Percentiles rank a stretch among this genome's conserved stretches.
Conservation (phyloP, 1,140 invertebrate species). For the Bombus sibiricus region DNA sequence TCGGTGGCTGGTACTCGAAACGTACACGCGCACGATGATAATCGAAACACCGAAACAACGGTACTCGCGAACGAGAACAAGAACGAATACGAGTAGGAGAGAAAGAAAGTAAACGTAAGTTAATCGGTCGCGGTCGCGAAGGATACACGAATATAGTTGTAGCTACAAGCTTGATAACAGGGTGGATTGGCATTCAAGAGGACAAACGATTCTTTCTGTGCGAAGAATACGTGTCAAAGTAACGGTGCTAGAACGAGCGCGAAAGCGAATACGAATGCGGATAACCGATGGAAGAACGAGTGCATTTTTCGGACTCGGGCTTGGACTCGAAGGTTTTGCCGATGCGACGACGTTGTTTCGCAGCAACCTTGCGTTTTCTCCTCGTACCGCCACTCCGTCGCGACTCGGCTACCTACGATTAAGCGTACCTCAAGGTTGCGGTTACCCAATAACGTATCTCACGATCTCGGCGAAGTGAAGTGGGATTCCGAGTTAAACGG, state of each 20-base stretch:
- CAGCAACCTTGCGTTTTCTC: slow-evolving; percentile 71
- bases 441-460: slow-evolving; percentile 76
- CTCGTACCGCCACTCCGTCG: slow-evolving; percentile 50
- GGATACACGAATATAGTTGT: neutral
- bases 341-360: slow-evolving; percentile 40
- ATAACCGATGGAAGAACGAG: neutral
- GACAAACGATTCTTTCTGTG: neutral
- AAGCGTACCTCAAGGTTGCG: slow-evolving; percentile 74
- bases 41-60: neutral
- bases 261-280: neutral
- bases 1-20: neutral
- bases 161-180: neutral
- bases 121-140: neutral
- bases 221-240: neutral
- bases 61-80: neutral
- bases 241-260: neutral
- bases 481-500: slow-evolving; percentile 1
- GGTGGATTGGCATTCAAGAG: neutral
- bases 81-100: neutral
- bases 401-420: slow-evolving; percentile 70
- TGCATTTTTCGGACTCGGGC: slow-evolving; percentile 45
- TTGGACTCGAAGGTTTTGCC: neutral
- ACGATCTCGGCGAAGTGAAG: slow-evolving; percentile 37
- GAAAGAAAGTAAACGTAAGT: neutral
- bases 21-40: neutral